These are phyloP conservation scores for Argynnis bischoffii DNA, from an alignment of 2,888 invertebrate species.

Conservation along the genomic window DNA sequence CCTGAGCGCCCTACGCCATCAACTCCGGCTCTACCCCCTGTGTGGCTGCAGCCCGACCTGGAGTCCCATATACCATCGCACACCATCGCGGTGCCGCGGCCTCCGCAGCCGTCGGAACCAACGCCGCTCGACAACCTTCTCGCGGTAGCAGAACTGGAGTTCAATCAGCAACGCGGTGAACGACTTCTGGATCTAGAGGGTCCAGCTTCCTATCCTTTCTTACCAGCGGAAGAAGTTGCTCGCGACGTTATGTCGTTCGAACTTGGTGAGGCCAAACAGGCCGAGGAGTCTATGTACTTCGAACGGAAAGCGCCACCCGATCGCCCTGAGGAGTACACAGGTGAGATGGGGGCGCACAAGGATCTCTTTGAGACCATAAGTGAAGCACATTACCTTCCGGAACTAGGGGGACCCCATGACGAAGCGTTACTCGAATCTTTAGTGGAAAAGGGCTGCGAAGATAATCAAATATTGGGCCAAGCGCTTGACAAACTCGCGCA, in stretches of 20 bases:
- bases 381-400: conserved; percentile 75
- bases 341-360: conserved; percentile 66
- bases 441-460: conserved; percentile 84
- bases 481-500: conserved; percentile 72
- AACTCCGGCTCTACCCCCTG: conserved; percentile 47
- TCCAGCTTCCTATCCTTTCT: conserved; percentile 56
- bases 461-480: conserved; percentile 79
- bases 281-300: conserved; percentile 62
- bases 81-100: conserved; percentile 80
- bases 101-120: conserved; percentile 60
- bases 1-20: conserved; percentile 36
- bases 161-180: conserved; percentile 81
- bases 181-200: conserved; percentile 58
- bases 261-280: conserved; percentile 61
- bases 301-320: conserved; percentile 59
- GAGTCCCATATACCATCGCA: conserved; percentile 84
- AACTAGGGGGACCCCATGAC: conserved; percentile 71
- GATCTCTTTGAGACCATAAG: conserved; percentile 77
- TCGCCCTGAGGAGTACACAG: conserved; percentile 60
- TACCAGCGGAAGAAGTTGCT: conserved; percentile 65
- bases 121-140: conserved; percentile 84
- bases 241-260: conserved; percentile 73
- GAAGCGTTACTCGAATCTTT: conserved; percentile 83
- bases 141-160: conserved; percentile 85
- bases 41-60: conserved; percentile 77